Evolutionary conservation across 2,113 vertebrate species (phyloP).

Genomic region (Brachionichthys hirsutus): DNA sequence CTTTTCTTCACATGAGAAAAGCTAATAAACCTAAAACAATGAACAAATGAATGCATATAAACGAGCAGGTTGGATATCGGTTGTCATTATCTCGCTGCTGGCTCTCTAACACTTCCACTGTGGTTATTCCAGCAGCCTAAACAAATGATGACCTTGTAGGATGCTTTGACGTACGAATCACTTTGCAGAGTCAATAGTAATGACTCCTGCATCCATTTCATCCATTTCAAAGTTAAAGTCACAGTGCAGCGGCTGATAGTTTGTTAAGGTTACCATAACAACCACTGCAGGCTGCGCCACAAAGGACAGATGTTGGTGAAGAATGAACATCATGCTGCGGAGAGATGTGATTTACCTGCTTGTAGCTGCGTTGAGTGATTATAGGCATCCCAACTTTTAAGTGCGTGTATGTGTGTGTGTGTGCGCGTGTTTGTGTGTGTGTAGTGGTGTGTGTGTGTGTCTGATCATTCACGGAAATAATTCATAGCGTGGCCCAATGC

Average conservation of each 20-base stretch:
- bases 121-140: no score
- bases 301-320: conserved; percentile 44
- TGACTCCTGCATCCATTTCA: conserved; percentile 23
- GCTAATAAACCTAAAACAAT: no score
- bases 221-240: conserved; percentile 45
- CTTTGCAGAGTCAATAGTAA: conserved; percentile 11
- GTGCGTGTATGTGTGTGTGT: background rate
- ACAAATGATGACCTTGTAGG: conserved; percentile 38
- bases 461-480: conserved; percentile 35
- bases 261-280: conserved; percentile 54
- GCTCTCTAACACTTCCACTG: no score
- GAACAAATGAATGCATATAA: no score
- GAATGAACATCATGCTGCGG: conserved; percentile 35
- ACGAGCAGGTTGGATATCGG: no score
- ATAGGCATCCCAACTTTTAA: conserved; percentile 8
- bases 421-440: conserved; percentile 8
- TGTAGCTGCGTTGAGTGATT: conserved; percentile 35
- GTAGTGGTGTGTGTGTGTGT: conserved; percentile 14
- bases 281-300: conserved; percentile 21
- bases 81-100: no score
- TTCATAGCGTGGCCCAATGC: conserved; percentile 55
- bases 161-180: conserved; percentile 29
- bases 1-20: no score
- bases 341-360: conserved; percentile 47
- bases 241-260: conserved; percentile 33